Base-by-base conservation (phyloP, 2,797 vertebrate species). In the Spondyliosoma cantharus region DNA sequence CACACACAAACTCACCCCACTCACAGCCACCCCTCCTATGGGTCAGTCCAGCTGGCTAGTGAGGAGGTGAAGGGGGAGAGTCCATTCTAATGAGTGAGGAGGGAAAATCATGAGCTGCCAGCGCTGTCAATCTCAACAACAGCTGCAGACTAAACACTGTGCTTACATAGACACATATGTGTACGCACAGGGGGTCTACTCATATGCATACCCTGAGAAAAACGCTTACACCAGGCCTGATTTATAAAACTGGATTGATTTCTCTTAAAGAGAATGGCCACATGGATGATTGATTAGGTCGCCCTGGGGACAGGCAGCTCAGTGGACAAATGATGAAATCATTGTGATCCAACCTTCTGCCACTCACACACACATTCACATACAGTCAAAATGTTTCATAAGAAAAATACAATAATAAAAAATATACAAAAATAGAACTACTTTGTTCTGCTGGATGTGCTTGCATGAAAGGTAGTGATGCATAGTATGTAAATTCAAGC, bases 41-140 rank as follows among this genome's bases (percentile, higher is more conserved):
- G 82, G 73, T 66, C 65, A 71, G 76, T 87, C 90, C 93, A 95
- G 91, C 91, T 93, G 93, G 92, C 73, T 42, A 80, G 78, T 88
- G 90, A 84, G 81, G 69, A 87, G 76, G 63, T 77, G 80, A 72
- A 22, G 66, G 64, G 66, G 70, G 79, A 68, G 59, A 74, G 48
- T 59, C 71, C 77, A 71, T 76, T 74, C 57, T 87, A 90, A 89
- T 90, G 88, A 88, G 73, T 5, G 53, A 81, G 80, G 87, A 63
- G 74, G 70, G 61, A 74, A 83, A 86, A 89, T 88, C 77, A 83
- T 71, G 82, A 87, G 82, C 89, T 80, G 83, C 71, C 57, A 83
- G 79, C 75, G 71, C 69, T 91, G 87, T 90, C 90, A 87, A 72
- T 90, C 91, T 88, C 71, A 82, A 87, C 88, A 92, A 90, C 90